Percentiles rank a stretch among this genome's conserved stretches.
Evolutionary conservation across 2,888 invertebrate species (phyloP).

Genomic region (Harpagoxenus sublaevis): DNA sequence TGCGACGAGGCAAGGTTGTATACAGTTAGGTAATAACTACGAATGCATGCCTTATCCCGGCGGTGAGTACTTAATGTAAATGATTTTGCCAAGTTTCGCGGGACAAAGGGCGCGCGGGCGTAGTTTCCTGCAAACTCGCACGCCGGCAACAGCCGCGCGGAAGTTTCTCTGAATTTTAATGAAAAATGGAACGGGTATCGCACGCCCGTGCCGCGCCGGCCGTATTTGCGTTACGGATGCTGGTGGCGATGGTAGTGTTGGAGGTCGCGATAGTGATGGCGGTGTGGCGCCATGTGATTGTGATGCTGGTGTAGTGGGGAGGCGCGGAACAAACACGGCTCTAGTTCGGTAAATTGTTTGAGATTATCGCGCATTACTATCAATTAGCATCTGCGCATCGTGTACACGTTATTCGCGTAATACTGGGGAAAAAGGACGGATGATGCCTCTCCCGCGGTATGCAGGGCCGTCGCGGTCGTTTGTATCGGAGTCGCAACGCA

Average conservation of each 20-base stretch:
- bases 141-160: constrained; percentile 49
- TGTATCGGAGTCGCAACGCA: neutral
- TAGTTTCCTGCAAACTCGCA: constrained; percentile 67
- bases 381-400: constrained; percentile 65
- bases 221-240: constrained; percentile 44
- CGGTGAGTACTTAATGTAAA: constrained; percentile 60
- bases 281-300: neutral
- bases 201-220: constrained; percentile 4
- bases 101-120: constrained; percentile 58
- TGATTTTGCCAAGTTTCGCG: constrained; percentile 69
- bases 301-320: constrained; percentile 7
- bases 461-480: constrained; percentile 47
- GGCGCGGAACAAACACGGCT: constrained; percentile 40
- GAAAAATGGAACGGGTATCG: constrained; percentile 59
- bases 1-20: constrained; percentile 55
- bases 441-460: constrained; percentile 45
- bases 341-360: constrained; percentile 58
- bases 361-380: constrained; percentile 55
- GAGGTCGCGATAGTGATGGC: constrained; percentile 12
- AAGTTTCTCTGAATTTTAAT: constrained; percentile 64
- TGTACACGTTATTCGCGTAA: constrained; percentile 49
- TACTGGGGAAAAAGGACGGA: constrained; percentile 50
- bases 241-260: neutral
- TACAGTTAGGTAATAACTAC: constrained; percentile 60
- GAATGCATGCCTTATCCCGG: constrained; percentile 37